phyloP scores from a whole-genome alignment of 2,888 invertebrate species.

The Nemotelus pantherinus region DNA sequence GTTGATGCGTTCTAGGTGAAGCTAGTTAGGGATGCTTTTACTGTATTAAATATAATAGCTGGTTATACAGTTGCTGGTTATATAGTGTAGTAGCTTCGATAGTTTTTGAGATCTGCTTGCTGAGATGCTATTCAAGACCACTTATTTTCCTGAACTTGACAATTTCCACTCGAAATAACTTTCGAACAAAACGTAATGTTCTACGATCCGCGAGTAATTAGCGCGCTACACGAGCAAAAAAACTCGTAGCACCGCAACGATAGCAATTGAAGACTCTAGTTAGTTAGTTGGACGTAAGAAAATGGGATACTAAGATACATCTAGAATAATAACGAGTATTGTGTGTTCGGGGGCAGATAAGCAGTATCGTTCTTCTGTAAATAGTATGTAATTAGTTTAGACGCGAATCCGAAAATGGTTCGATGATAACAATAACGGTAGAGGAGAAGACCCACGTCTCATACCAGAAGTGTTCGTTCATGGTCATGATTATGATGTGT shows the following conservation, averaged over 20 bases:
- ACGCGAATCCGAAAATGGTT: too few species aligned
- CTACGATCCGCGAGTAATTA: not conserved
- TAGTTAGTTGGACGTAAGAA: constrained; percentile 14
- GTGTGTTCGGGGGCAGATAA: not conserved
- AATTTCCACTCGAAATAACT: not conserved
- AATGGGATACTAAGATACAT: not conserved
- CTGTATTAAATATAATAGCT: too few species aligned
- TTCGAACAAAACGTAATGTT: not conserved
- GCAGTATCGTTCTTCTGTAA: not conserved
- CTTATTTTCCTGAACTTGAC: not conserved
- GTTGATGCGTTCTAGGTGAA: too few species aligned
- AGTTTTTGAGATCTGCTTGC: too few species aligned
- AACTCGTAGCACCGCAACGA: not conserved
- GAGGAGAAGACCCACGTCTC: too few species aligned
- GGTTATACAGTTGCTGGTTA: too few species aligned
- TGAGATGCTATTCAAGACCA: too few species aligned
- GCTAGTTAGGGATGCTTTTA: too few species aligned
- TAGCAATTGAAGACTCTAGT: constrained; percentile 11
- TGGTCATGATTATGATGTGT: too few species aligned
- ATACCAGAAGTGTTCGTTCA: too few species aligned
- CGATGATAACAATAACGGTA: too few species aligned
- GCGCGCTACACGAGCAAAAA: not conserved
- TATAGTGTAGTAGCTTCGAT: too few species aligned
- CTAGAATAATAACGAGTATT: not conserved
- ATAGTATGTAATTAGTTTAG: not conserved